phyloP scores from a whole-genome alignment of 2,888 invertebrate genomes.

The Neria commutata region DNA sequence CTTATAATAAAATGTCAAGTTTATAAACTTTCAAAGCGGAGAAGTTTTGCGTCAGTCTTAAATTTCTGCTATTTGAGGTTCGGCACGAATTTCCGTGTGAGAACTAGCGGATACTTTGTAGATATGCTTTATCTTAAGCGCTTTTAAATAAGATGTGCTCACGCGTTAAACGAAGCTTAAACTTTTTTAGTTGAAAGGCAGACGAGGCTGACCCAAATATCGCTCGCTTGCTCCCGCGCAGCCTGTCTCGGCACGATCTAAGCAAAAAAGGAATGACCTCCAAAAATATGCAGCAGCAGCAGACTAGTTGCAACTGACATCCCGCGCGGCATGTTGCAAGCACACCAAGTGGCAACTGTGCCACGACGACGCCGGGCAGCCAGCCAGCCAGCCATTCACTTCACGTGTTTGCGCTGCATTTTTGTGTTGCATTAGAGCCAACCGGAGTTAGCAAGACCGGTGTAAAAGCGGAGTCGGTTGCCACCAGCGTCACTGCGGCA shows the following conservation, averaged over 20 bases:
- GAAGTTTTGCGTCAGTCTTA: no score
- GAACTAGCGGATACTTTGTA: no score
- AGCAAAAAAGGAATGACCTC: constrained; percentile 20
- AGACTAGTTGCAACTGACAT: not conserved
- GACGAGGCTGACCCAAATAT: constrained; percentile 21
- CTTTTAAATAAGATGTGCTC: no score
- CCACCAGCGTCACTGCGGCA: not conserved
- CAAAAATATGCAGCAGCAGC: constrained; percentile 24
- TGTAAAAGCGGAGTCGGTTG: not conserved
- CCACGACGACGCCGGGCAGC: not conserved
- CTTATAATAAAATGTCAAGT: no score
- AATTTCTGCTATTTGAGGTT: no score
- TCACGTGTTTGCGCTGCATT: constrained; percentile 5
- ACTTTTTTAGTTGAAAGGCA: constrained; percentile 19
- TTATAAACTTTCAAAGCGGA: no score
- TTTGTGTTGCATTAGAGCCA: not conserved
- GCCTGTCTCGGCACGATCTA: not conserved
- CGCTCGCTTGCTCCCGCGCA: constrained; percentile 10
- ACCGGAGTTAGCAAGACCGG: not conserved
- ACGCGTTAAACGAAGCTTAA: no score
- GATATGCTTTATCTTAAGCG: no score
- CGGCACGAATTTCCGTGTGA: no score
- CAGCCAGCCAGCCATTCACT: not conserved
- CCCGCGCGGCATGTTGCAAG: constrained; percentile 2
- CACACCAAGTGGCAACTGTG: not conserved